Percentiles rank a stretch among this genome's conserved stretches.
These are phyloP conservation scores for Penaeus vannamei DNA, from an alignment of 1,140 invertebrate genomes.

Conservation along the genomic window DNA sequence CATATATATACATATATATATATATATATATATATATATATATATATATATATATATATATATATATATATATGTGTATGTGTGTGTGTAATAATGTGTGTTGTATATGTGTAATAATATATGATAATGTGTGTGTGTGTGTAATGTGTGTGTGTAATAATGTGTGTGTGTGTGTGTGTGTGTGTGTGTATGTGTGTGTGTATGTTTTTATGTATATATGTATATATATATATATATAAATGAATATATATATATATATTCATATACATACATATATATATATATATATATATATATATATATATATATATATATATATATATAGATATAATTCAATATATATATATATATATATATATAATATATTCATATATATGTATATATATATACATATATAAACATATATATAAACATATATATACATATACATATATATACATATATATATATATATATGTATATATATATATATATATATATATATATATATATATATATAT, in stretches of 20 bases:
- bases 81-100: constrained; percentile 4
- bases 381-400: constrained; percentile 16
- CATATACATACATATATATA: constrained; percentile 28
- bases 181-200: constrained; percentile 19
- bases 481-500: too few species aligned
- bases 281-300: constrained; percentile 14
- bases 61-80: constrained; percentile 33
- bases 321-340: too few species aligned
- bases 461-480: too few species aligned
- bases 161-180: constrained; percentile 14
- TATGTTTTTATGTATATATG: neutral
- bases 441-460: too few species aligned
- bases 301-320: constrained; percentile 3
- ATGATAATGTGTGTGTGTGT: neutral
- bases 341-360: too few species aligned
- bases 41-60: constrained; percentile 33
- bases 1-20: constrained; percentile 33
- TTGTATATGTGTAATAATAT: constrained; percentile 20
- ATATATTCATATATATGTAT: constrained; percentile 20
- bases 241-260: neutral
- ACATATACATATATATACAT: too few species aligned
- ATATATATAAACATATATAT: too few species aligned
- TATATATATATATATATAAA: neutral
- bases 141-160: neutral
- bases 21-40: constrained; percentile 28